Evolutionary conservation across 2,113 vertebrate genomes (phyloP), one percentile per base, ranked within the genome.

Genomic region (Geococcyx californianus): DNA sequence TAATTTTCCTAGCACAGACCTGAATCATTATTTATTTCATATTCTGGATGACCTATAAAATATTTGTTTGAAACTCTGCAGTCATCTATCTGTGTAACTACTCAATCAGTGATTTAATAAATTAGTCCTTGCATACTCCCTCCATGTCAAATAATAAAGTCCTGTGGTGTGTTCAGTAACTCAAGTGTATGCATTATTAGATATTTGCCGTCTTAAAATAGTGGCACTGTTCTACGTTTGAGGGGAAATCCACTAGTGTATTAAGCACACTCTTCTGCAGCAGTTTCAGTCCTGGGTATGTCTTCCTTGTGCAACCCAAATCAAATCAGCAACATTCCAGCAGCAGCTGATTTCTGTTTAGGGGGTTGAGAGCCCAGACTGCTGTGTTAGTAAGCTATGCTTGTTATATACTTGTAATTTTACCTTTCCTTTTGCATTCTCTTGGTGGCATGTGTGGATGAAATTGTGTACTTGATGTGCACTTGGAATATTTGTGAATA

Each of bases 141-240:
- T 69, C 18, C 16, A 76, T 52, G n/a, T 17, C 49, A 64, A 87
- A 79, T 26, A 69, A 58, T 34, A 51, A 81, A 87, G 5, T 4
- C 21, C 16, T 0, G 0, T 68, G 45, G 3, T 38, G 12, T 73
- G n/a, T 56, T 72, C 44, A 34, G 16, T 49, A 90, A 76, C 72
- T 76, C 2, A 1, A 62, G 14, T 23, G 16, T 6, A n/a, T 31
- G 9, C 5, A 34, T 38, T 67, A 15, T 63, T 42, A 74, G 51
- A 54, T 5, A 45, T 18, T 81, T 55, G 5, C 26, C 59, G 34
- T 49, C 25, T 63, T 75, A 55, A 56, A 23, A 59, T 5, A 58
- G 20, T 26, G 28, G 16, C 9, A n/a, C 45, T 66, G 38, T 26
- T 66, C 26, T 25, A 29, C 5, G 26, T 33, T 64, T 78, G 49